Conservation (phyloP, 2,113 vertebrate genomes). For the Cynoglossus semilaevis region DNA sequence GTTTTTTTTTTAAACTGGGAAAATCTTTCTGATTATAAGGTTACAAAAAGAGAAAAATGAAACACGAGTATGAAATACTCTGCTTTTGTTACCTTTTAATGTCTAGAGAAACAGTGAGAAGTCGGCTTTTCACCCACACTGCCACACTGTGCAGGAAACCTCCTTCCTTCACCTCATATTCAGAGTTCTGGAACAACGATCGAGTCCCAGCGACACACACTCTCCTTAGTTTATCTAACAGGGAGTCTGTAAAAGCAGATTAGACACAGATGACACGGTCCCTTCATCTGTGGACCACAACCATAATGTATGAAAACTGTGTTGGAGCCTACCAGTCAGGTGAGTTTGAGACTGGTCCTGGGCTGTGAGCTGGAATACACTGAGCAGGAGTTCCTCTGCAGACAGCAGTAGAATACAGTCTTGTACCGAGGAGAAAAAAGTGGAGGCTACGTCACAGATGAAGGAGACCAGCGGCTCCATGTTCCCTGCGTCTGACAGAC, state of each 20-base stretch:
- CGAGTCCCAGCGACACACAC: constrained; percentile 84
- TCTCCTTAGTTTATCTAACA: constrained; percentile 83
- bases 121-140: constrained; percentile 85
- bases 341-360: constrained; percentile 81
- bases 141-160: constrained; percentile 83
- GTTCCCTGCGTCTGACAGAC: constrained; percentile 85
- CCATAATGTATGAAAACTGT: background rate
- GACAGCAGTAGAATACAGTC: constrained; percentile 84
- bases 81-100: constrained; percentile 81
- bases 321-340: constrained; percentile 78
- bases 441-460: constrained; percentile 89
- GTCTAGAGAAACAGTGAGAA: constrained; percentile 78
- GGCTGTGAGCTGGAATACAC: constrained; percentile 89
- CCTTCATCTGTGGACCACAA: background rate
- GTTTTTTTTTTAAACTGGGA: too few species aligned
- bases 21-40: too few species aligned
- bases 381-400: constrained; percentile 90
- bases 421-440: constrained; percentile 89
- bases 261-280: background rate
- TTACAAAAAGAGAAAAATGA: too few species aligned
- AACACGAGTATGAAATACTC: background rate
- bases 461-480: constrained; percentile 85
- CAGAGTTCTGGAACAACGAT: constrained; percentile 79
- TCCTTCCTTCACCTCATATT: constrained; percentile 70
- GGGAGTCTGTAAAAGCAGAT: constrained; percentile 75